Evolutionary conservation across 1,140 invertebrate species (phyloP).

Genomic region (Drosophila sechellia): DNA sequence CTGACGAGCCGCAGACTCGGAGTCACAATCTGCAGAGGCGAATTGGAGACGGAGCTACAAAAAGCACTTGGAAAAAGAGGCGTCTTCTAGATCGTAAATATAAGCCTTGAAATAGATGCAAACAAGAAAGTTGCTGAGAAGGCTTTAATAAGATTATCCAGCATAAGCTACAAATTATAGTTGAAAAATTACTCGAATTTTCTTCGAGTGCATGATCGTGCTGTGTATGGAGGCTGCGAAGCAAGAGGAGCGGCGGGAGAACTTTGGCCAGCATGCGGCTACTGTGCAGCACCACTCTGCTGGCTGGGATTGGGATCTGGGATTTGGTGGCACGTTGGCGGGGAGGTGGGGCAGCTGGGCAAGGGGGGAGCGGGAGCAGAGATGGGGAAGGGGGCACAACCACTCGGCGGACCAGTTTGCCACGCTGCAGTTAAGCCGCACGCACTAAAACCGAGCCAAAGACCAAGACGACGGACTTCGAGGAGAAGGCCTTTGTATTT

Average conservation of each 20-base stretch:
- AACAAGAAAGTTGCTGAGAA: no score
- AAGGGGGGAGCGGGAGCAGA: not conserved
- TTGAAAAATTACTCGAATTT: not conserved
- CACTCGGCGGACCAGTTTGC: conserved; percentile 65
- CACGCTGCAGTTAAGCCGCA: conserved; percentile 73
- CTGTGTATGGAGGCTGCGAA: conserved; percentile 38
- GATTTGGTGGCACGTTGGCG: not conserved
- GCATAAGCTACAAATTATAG: no score
- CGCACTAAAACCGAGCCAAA: conserved; percentile 63
- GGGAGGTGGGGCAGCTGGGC: conserved; percentile 4
- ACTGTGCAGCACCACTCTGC: conserved; percentile 39
- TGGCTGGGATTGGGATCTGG: not conserved
- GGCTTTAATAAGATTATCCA: no score
- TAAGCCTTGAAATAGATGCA: not conserved
- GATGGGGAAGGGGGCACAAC: not conserved
- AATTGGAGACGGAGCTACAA: conserved; percentile 6
- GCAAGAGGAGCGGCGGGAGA: conserved; percentile 1
- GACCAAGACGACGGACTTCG: conserved; percentile 42
- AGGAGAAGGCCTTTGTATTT: conserved; percentile 73
- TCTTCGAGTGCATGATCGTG: conserved; percentile 25
- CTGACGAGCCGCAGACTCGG: conserved; percentile 15
- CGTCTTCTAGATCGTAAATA: not conserved
- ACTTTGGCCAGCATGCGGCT: conserved; percentile 56
- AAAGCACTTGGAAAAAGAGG: conserved; percentile 1
- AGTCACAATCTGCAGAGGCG: conserved; percentile 9